Percentiles rank a stretch among this genome's conserved stretches.
Conservation (phyloP, 1,140 invertebrate genomes). For the Chymomyza costata region DNA sequence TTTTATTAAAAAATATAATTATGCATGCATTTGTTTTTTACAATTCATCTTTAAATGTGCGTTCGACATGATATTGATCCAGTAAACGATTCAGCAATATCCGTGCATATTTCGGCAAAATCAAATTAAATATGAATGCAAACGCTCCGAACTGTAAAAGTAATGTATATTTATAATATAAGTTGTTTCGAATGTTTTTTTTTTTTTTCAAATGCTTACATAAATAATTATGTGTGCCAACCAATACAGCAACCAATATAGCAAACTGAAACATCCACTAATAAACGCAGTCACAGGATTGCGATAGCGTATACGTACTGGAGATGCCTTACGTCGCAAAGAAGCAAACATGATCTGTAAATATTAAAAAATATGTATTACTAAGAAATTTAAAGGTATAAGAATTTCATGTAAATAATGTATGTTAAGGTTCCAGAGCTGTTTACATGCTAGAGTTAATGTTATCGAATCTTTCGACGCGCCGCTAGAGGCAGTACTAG, state of each 20-base stretch:
- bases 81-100: conserved; percentile 26
- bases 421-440: too few species aligned
- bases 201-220: conserved; percentile 15
- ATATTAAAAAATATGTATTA: too few species aligned
- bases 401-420: too few species aligned
- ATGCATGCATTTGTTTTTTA: conserved; percentile 11
- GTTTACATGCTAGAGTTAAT: too few species aligned
- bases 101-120: conserved; percentile 30
- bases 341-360: too few species aligned
- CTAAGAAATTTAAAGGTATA: too few species aligned
- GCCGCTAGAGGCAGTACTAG: too few species aligned
- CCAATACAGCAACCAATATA: conserved; percentile 36
- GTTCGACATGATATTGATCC: conserved; percentile 33
- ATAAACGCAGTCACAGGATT: conserved; percentile 25
- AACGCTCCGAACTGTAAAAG: conserved; percentile 23
- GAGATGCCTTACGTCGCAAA: too few species aligned
- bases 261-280: conserved; percentile 9
- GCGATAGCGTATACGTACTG: conserved; percentile 6
- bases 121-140: conserved; percentile 26
- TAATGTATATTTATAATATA: background rate
- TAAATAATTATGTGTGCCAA: conserved; percentile 28
- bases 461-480: too few species aligned
- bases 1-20: conserved; percentile 50
- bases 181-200: background rate
- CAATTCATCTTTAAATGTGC: conserved; percentile 39